These are phyloP conservation scores for Dromas ardeola DNA, from an alignment of 2,113 vertebrate species.

Conservation along the genomic window DNA sequence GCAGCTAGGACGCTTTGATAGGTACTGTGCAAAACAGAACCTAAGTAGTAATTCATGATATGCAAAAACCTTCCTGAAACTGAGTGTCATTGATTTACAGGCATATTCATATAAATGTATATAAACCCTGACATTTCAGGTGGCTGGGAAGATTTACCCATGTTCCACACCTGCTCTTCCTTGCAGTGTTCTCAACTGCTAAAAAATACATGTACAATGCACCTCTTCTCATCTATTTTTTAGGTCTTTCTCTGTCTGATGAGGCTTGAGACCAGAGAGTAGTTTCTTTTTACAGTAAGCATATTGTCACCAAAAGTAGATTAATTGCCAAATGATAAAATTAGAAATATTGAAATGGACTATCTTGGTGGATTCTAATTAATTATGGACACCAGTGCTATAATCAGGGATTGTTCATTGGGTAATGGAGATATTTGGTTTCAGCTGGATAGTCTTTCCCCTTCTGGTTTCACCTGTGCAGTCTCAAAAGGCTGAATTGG, in stretches of 20 bases:
- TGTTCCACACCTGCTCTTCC: neutral
- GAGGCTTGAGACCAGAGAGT: neutral
- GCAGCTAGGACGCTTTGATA: neutral
- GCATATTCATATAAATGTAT: neutral
- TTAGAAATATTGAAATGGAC: constrained; percentile 28
- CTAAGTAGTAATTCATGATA: neutral
- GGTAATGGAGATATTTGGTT: constrained; percentile 8
- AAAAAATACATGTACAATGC: neutral
- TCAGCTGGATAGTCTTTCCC: neutral
- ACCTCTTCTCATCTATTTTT: neutral
- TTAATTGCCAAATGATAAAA: constrained; percentile 60
- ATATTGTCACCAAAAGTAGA: neutral
- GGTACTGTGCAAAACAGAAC: neutral
- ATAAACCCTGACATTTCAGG: neutral
- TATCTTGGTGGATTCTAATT: constrained; percentile 37
- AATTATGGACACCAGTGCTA: constrained; percentile 1
- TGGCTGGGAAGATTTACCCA: neutral
- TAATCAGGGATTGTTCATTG: neutral
- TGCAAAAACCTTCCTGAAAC: neutral
- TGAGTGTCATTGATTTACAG: neutral
- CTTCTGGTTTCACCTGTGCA: neutral
- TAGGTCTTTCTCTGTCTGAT: neutral
- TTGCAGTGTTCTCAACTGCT: neutral
- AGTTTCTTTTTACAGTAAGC: constrained; percentile 23
- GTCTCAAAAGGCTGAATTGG: neutral